Evolutionary conservation across 2,113 vertebrate genomes (phyloP).

Genomic region (Percopsis transmontana): DNA sequence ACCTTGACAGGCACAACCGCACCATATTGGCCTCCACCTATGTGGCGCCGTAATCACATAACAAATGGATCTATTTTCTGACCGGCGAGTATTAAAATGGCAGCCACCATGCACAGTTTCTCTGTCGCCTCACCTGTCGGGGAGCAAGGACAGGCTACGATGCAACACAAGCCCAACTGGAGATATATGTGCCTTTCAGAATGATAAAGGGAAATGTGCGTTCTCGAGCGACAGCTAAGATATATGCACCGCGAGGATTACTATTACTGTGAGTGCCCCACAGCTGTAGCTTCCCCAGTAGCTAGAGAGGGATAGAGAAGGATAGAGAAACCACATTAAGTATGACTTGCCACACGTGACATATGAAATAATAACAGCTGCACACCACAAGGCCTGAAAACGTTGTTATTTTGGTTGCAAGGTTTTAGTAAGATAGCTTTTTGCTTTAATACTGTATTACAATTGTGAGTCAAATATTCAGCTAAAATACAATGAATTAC

Average conservation of each 20-base stretch:
- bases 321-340: constrained; percentile 62
- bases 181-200: constrained; percentile 64
- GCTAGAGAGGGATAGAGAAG: constrained; percentile 34
- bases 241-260: constrained; percentile 66
- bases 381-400: constrained; percentile 29
- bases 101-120: constrained; percentile 33
- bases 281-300: constrained; percentile 72
- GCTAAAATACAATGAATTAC: constrained; percentile 3
- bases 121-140: constrained; percentile 59
- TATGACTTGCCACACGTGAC: constrained; percentile 54
- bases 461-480: not conserved
- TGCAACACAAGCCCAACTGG: constrained; percentile 27
- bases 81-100: constrained; percentile 48
- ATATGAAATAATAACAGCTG: constrained; percentile 71
- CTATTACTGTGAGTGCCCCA: constrained; percentile 63
- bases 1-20: constrained; percentile 21
- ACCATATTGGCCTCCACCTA: constrained; percentile 28
- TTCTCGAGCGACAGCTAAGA: constrained; percentile 58
- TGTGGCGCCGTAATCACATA: constrained; percentile 21
- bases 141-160: constrained; percentile 47
- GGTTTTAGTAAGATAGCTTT: constrained; percentile 2
- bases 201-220: constrained; percentile 68
- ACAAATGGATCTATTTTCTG: constrained; percentile 52
- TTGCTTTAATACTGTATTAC: no score
- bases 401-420: constrained; percentile 28